These are phyloP conservation scores for Bombylius major DNA, from an alignment of 2,888 invertebrate genomes.

Conservation along the genomic window DNA sequence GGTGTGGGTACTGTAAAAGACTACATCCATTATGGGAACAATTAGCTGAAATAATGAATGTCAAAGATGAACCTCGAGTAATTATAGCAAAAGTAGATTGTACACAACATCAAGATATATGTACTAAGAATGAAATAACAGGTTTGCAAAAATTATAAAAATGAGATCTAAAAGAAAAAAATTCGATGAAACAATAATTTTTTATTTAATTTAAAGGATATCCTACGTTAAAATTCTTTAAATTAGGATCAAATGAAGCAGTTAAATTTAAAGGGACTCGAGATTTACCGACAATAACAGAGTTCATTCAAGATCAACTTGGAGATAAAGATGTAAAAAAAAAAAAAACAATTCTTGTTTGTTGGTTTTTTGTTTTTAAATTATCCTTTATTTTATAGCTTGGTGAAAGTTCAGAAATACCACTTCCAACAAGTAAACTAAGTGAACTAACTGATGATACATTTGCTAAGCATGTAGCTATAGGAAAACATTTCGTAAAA, in stretches of 20 bases:
- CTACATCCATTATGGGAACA: slow-evolving; percentile 76
- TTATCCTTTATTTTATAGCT: neutral
- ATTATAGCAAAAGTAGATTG: slow-evolving; percentile 78
- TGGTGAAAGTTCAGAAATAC: neutral
- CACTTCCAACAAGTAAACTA: slow-evolving; percentile 29
- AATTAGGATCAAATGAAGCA: slow-evolving; percentile 50
- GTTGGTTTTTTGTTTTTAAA: neutral
- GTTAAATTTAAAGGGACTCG: slow-evolving; percentile 66
- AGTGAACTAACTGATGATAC: slow-evolving; percentile 62
- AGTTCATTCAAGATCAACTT: slow-evolving; percentile 65
- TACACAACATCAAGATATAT: slow-evolving; percentile 57
- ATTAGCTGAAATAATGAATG: slow-evolving; percentile 56
- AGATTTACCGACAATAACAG: slow-evolving; percentile 61
- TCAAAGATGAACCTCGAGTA: slow-evolving; percentile 49
- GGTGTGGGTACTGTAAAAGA: slow-evolving; percentile 79
- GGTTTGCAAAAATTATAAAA: slow-evolving; percentile 12
- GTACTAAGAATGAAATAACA: slow-evolving; percentile 62
- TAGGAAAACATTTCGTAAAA: slow-evolving; percentile 75
- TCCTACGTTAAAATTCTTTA: slow-evolving; percentile 74
- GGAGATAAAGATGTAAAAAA: slow-evolving; percentile 26
- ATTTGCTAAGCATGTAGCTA: slow-evolving; percentile 56
- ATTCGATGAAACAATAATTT: neutral
- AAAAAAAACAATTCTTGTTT: slow-evolving; percentile 19
- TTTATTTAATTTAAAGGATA: slow-evolving; percentile 44
- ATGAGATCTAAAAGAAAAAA: too few species aligned